Conservation (phyloP, 2,797 vertebrate species). For the Miichthys miiuy region DNA sequence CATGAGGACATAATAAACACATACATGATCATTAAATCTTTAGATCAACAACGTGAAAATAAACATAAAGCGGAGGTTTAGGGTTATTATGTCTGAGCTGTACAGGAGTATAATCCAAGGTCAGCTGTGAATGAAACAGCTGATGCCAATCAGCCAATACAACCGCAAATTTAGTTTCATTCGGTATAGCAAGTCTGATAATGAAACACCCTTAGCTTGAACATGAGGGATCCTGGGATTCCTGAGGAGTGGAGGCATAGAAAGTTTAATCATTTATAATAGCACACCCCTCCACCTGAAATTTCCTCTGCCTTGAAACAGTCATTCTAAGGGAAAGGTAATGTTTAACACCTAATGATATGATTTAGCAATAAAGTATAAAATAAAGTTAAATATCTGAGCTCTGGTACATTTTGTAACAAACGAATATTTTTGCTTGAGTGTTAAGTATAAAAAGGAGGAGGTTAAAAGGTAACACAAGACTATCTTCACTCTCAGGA, state of each 20-base stretch:
- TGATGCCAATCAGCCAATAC: constrained; percentile 2
- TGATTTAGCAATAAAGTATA: not conserved
- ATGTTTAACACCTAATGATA: not conserved
- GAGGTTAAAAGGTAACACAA: constrained; percentile 38
- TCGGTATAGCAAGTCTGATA: constrained; percentile 16
- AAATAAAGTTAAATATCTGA: constrained; percentile 13
- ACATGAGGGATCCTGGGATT: constrained; percentile 15
- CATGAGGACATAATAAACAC: not conserved
- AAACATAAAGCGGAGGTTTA: not conserved
- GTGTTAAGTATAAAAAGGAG: constrained; percentile 20
- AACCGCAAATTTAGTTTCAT: not conserved
- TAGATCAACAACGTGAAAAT: not conserved
- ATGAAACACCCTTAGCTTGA: not conserved
- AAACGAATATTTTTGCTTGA: not conserved
- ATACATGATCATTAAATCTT: not conserved
- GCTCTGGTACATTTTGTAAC: not conserved
- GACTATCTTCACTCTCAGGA: constrained; percentile 35
- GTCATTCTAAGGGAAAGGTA: not conserved
- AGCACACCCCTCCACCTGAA: not conserved
- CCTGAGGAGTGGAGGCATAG: not conserved
- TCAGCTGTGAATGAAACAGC: not conserved
- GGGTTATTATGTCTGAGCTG: not conserved
- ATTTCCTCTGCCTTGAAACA: not conserved
- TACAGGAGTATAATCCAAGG: not conserved
- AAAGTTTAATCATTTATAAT: constrained; percentile 8